Base-by-base conservation (phyloP, 35 echinoderm and acorn worm species). In the Diadema setosum region DNA sequence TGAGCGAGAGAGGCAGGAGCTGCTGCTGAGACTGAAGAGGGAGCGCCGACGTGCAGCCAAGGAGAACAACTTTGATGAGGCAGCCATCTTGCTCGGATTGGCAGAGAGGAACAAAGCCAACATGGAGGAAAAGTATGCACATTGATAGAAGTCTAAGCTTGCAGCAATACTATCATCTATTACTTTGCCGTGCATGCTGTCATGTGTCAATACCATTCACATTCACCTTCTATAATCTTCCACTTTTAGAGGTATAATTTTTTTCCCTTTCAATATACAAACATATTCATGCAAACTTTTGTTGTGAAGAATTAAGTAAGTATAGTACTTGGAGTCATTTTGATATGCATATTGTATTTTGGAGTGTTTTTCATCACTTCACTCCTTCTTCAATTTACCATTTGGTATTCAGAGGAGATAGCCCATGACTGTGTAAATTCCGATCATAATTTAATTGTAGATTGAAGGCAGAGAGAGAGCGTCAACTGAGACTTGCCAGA, bases 41-140 rank as follows among this genome's bases (percentile, higher is more conserved):
- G 96, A 98, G 75, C 57, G 29, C 44, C 87, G 85, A 65, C 82
- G 92, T 76, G 93, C 92, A 16, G 78, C 69, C 2, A 90, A 85
- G 46, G 92, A 87, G 41, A 45, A 84, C 14, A 93, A 98, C 40
- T 98, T 98, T 92, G 93, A 86, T 37, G 88, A 91, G 31, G 86
- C 85, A 25, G 96, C 96, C 60, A 24, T 98, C 21, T 50, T 94
- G 34, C 60, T 98, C 20, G 96, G 96, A 3, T 40, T 98, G 64
- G 86, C 96, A 37, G 96, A 98, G 65, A 88, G 96, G 52, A 87
- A 83, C 80, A 89, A 85, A 81, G 43, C 91, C 7, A 94, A 91
- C 46, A 73, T 91, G 81, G 92, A 94, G 55, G 90, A 94, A 43
- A 94, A 81, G 96, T 98, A 74, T 80, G 86, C 12, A 50, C 27